Percentiles rank a stretch among this genome's conserved stretches.
Conservation (phyloP, 2,113 vertebrate species). For the Amphiprion percula region DNA sequence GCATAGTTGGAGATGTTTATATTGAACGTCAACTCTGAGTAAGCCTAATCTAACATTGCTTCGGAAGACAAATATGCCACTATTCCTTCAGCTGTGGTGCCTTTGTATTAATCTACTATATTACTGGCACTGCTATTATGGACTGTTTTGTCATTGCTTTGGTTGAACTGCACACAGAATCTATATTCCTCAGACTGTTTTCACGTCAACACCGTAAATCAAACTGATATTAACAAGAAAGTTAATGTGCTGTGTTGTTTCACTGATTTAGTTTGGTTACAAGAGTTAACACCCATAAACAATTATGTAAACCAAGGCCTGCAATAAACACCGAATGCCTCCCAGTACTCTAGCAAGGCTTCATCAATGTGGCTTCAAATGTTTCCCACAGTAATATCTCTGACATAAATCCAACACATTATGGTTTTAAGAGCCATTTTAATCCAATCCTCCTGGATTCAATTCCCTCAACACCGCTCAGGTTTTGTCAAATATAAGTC, state of each 20-base stretch:
- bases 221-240: neutral
- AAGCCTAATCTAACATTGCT: too few species aligned
- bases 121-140: too few species aligned
- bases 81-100: too few species aligned
- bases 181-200: neutral
- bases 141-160: neutral
- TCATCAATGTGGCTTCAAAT: neutral
- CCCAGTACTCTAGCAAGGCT: neutral
- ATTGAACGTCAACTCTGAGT: too few species aligned
- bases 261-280: neutral
- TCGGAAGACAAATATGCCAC: too few species aligned
- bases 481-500: neutral
- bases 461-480: neutral
- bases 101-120: too few species aligned
- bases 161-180: neutral
- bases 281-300: neutral
- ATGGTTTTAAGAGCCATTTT: slow-evolving; percentile 12
- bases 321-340: neutral
- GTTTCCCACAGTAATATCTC: neutral
- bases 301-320: neutral
- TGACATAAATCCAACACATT: neutral
- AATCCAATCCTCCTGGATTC: neutral
- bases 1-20: too few species aligned
- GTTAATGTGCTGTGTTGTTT: neutral
- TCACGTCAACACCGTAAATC: neutral